phyloP scores from a whole-genome alignment of 2,797 vertebrate species.

The Uromys caudimaculatus region DNA sequence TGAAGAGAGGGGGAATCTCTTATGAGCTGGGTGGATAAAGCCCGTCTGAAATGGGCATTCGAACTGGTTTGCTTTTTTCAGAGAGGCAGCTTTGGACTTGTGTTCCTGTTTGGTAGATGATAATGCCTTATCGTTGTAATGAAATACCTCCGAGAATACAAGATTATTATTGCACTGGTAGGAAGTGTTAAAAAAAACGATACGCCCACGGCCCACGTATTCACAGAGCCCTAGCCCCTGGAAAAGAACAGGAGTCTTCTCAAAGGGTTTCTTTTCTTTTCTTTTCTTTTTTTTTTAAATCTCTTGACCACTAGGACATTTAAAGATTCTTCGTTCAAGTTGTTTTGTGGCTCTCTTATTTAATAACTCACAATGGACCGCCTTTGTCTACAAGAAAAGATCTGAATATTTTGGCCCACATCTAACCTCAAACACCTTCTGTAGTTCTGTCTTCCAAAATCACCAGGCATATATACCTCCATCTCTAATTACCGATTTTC shows the following conservation, averaged over 20 bases:
- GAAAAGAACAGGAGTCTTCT: background rate
- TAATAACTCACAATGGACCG: background rate
- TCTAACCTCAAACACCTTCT: background rate
- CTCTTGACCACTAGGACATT: background rate
- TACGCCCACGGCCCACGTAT: background rate
- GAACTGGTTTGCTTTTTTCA: background rate
- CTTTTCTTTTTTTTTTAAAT: background rate
- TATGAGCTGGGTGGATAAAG: background rate
- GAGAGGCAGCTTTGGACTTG: background rate
- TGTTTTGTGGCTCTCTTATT: background rate
- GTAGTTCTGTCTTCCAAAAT: background rate
- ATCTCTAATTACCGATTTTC: background rate
- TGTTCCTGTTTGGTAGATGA: background rate
- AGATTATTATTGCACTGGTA: background rate
- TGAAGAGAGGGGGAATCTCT: background rate
- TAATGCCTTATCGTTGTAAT: background rate
- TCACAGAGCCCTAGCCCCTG: background rate
- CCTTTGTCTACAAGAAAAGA: conserved; percentile 22
- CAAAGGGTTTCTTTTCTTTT: no score
- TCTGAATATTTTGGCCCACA: conserved; percentile 2
- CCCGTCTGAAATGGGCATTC: background rate
- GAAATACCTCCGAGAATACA: background rate
- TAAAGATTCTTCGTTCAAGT: background rate
- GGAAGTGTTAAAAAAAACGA: conserved; percentile 1
- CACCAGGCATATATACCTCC: background rate